phyloP scores from a whole-genome alignment of 2,797 vertebrate species.

The Masticophis lateralis region DNA sequence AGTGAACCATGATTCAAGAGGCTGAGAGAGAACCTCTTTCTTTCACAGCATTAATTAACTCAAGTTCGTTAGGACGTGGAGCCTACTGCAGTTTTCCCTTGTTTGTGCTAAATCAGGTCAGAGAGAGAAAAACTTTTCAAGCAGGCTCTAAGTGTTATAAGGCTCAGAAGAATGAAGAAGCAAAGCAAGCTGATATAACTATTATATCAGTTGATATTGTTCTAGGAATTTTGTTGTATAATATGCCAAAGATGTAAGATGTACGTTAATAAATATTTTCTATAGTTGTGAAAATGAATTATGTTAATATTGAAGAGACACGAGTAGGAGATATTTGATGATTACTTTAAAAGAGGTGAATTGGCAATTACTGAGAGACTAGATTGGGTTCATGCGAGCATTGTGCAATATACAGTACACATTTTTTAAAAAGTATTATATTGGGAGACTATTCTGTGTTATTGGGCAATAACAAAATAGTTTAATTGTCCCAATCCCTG shows the following conservation, averaged over 20 bases:
- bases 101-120: constrained; percentile 71
- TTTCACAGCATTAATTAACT: constrained; percentile 73
- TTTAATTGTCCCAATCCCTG: neutral
- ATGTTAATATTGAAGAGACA: constrained; percentile 6
- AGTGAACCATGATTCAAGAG: constrained; percentile 72
- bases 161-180: constrained; percentile 57
- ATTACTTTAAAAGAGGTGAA: neutral
- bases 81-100: constrained; percentile 70
- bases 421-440: neutral
- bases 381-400: neutral
- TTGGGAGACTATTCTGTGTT: neutral
- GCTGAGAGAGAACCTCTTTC: constrained; percentile 68
- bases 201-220: neutral
- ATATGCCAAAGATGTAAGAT: constrained; percentile 26
- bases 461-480: neutral
- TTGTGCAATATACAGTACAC: neutral
- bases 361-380: neutral
- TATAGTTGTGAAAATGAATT: constrained; percentile 1
- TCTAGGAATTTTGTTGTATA: neutral
- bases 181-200: constrained; percentile 20
- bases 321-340: neutral
- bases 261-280: constrained; percentile 40
- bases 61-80: constrained; percentile 72
- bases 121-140: constrained; percentile 68
- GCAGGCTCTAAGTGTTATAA: constrained; percentile 67